phyloP scores from a whole-genome alignment of 2,888 invertebrate genomes.

The Aphelenchoides bicaudatus region DNA sequence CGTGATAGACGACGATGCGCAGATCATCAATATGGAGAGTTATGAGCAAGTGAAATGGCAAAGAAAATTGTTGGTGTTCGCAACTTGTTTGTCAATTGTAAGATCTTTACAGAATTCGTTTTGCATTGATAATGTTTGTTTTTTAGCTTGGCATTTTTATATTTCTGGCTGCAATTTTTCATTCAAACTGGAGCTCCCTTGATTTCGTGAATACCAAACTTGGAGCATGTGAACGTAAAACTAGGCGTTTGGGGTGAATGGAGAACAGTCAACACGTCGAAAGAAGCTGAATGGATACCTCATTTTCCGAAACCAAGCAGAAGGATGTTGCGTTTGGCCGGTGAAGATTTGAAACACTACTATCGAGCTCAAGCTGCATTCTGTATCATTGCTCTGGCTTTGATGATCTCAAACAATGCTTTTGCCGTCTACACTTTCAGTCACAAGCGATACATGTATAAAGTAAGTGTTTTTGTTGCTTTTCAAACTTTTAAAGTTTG shows the following conservation, averaged over 20 bases:
- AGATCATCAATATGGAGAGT: slow-evolving; percentile 49
- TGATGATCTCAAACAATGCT: slow-evolving; percentile 48
- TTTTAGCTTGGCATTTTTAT: slow-evolving; percentile 45
- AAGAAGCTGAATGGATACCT: slow-evolving; percentile 54
- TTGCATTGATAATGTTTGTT: too few species aligned
- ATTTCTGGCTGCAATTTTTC: slow-evolving; percentile 46
- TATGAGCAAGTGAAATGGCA: slow-evolving; percentile 51
- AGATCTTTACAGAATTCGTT: not conserved
- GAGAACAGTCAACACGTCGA: slow-evolving; percentile 40
- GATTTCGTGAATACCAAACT: slow-evolving; percentile 16
- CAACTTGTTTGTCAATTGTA: slow-evolving; percentile 33
- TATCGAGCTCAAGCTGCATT: slow-evolving; percentile 57
- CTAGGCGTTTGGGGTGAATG: slow-evolving; percentile 59
- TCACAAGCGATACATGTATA: slow-evolving; percentile 58
- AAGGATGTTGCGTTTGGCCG: slow-evolving; percentile 50
- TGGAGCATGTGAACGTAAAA: slow-evolving; percentile 45
- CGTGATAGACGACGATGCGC: slow-evolving; percentile 51
- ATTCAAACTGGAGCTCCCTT: slow-evolving; percentile 42
- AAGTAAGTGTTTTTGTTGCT: slow-evolving; percentile 46
- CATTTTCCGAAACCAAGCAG: slow-evolving; percentile 56
- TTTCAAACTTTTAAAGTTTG: too few species aligned
- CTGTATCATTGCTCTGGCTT: slow-evolving; percentile 43
- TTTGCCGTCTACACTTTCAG: slow-evolving; percentile 57
- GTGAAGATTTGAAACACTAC: slow-evolving; percentile 53
- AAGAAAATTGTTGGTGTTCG: slow-evolving; percentile 35